phyloP scores from a whole-genome alignment of 23 tunicate species.

The Botrylloides violaceus region DNA sequence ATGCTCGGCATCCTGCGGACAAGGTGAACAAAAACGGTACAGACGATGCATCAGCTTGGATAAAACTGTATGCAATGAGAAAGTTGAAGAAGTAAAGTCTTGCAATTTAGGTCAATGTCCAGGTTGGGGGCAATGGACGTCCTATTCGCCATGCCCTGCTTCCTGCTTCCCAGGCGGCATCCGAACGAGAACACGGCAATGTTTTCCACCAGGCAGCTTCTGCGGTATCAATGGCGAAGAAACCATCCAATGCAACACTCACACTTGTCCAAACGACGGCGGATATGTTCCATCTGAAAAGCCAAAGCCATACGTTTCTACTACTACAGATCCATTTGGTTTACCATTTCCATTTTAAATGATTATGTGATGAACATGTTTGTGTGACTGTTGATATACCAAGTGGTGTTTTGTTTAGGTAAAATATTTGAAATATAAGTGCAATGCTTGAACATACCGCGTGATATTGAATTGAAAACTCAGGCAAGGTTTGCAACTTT shows the following conservation, averaged over 20 bases:
- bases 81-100: background rate
- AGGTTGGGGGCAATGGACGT: constrained; percentile 1
- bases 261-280: too few relatives aligned
- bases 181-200: constrained; percentile 7
- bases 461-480: too few relatives aligned
- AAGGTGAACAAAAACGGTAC: constrained; percentile 18
- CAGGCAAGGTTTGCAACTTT: too few relatives aligned
- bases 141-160: constrained; percentile 10
- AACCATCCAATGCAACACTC: background rate
- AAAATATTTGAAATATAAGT: too few relatives aligned
- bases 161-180: constrained; percentile 22
- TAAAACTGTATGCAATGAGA: background rate
- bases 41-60: constrained; percentile 35
- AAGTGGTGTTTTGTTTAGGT: too few relatives aligned
- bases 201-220: background rate
- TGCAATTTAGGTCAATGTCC: background rate
- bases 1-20: constrained; percentile 45
- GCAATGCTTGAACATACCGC: too few relatives aligned
- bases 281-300: too few relatives aligned
- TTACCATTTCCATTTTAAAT: too few relatives aligned
- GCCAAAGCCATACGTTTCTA: too few relatives aligned
- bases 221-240: background rate
- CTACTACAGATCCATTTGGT: too few relatives aligned
- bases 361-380: too few relatives aligned
- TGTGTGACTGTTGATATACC: too few relatives aligned